Percentiles rank a stretch among this genome's conserved stretches.
Evolutionary conservation across 2,113 vertebrate species (phyloP).

Genomic region (Apeltes quadracus): DNA sequence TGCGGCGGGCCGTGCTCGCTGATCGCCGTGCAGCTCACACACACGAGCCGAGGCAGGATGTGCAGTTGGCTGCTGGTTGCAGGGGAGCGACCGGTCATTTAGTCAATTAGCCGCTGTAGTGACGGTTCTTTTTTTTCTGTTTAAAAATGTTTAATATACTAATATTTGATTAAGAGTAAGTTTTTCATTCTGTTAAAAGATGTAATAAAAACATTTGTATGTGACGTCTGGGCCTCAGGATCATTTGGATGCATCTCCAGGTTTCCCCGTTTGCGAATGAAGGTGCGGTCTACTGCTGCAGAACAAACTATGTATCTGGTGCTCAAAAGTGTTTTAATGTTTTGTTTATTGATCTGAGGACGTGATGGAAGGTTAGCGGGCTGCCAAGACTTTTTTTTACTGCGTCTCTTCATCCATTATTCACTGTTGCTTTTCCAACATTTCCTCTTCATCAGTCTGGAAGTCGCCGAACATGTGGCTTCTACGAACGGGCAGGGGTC

Average conservation of each 20-base stretch:
- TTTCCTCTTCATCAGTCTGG: background rate
- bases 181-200: constrained; percentile 53
- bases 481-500: background rate
- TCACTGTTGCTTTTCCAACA: background rate
- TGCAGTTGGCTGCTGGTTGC: constrained; percentile 45
- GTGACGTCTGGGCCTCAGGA: background rate
- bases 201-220: constrained; percentile 71
- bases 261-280: background rate
- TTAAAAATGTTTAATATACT: constrained; percentile 61
- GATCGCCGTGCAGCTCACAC: constrained; percentile 25
- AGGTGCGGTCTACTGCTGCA: background rate
- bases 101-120: background rate
- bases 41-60: constrained; percentile 60
- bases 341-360: background rate
- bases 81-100: constrained; percentile 17
- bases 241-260: background rate
- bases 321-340: constrained; percentile 2
- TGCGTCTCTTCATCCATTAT: background rate
- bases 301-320: background rate
- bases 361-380: background rate
- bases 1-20: constrained; percentile 34
- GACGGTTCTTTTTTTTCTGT: constrained; percentile 26
- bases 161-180: constrained; percentile 44
- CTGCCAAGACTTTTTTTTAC: background rate
- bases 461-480: background rate